Evolutionary conservation across 2,888 invertebrate genomes (phyloP), one percentile per base, ranked within the genome.

Genomic region (Sympetrum striolatum): DNA sequence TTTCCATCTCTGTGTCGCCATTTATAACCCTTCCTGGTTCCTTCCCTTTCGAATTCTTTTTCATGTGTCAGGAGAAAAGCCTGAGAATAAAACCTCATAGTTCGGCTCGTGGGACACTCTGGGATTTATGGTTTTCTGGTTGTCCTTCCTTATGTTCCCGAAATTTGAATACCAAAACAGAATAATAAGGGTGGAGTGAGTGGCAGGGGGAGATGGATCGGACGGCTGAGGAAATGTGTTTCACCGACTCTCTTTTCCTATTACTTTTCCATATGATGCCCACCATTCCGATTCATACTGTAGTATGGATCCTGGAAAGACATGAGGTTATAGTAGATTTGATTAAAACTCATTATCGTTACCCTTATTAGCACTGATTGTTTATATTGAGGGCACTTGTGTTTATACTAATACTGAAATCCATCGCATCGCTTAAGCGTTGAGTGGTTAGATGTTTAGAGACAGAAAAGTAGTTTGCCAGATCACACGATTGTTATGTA

Each of bases 161-260:
- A 86, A 86, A 86, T 86, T 86, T 86, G 86, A 86, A 86, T 86
- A 86, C 86, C 86, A 86, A 86, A 86, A 60, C 86, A 86, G 86
- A 86, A 86, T 86, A 86, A 86, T 86, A 86, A 60, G 58, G 37
- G 86, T 39, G n/a, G 25, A 12, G 48, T 48, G 25, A 25, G 44
- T 15, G 39, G 80, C 18, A 35, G 80, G 35, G 8, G 37, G 31
- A 73, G 73, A 73, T 73, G 31, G 73, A 73, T 25, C 25, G 73
- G 73, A 73, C 25, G 73, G 73, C 2, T 14, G 73, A 31, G 73
- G 73, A 73, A 73, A 73, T 73, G 31, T 53, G 53, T 53, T 53
- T 53, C 53, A 18, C 15, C 53, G 53, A 53, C 15, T 53, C 18
- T 3, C 18, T 53, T 18, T 53, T 53, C 15, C 53, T 53, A 53